These are phyloP conservation scores for Antheraea yamamai DNA, from an alignment of 2,888 invertebrate species.

Conservation along the genomic window DNA sequence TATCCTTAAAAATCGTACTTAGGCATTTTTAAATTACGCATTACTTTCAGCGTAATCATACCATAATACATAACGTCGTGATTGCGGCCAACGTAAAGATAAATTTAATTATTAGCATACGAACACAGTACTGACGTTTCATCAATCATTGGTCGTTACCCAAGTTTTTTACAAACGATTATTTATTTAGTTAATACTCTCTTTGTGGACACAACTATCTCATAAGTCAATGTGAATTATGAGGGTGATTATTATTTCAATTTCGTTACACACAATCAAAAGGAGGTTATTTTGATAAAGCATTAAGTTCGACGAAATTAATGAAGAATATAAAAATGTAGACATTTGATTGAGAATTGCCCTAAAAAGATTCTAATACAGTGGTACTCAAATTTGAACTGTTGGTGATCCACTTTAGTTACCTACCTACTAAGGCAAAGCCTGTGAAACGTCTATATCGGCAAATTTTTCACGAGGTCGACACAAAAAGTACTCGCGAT, in stretches of 20 bases:
- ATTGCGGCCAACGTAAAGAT: constrained; percentile 10
- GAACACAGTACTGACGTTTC: constrained; percentile 15
- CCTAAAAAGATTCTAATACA: no score
- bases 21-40: not conserved
- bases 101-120: constrained; percentile 20
- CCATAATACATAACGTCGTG: constrained; percentile 11
- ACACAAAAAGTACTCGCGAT: no score
- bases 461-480: no score
- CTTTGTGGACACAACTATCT: not conserved
- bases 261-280: not conserved
- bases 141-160: constrained; percentile 19
- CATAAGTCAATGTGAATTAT: constrained; percentile 2
- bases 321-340: not conserved
- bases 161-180: not conserved
- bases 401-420: no score
- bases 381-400: no score
- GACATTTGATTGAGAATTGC: not conserved
- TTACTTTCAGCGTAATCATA: not conserved
- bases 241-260: not conserved
- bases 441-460: no score
- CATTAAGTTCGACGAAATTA: not conserved
- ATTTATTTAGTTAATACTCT: not conserved
- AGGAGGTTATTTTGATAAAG: not conserved
- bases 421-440: no score
- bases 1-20: not conserved